A percentile compares a stretch with the other conserved stretches of the same genome.
Conservation (phyloP, 2,113 vertebrate genomes). For the Syrrhaptes paradoxus region DNA sequence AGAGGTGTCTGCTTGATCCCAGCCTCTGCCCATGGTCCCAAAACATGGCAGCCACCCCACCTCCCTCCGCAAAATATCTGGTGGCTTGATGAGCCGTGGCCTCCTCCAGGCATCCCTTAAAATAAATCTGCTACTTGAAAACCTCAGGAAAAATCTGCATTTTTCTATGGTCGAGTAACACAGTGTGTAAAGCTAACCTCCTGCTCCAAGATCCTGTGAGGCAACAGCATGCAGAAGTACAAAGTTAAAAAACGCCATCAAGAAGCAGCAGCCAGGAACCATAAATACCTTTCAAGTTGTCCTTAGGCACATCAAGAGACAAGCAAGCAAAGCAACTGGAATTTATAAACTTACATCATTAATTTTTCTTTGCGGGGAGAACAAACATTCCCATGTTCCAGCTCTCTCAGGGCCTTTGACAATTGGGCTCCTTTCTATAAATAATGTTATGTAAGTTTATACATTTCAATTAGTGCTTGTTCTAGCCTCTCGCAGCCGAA, state of each 20-base stretch:
- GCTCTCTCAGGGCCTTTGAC: slow-evolving; percentile 23
- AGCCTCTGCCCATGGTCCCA: not conserved
- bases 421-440: slow-evolving; percentile 42
- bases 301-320: not conserved
- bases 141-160: not conserved
- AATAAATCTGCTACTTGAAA: not conserved
- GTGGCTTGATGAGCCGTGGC: not conserved
- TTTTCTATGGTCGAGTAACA: not conserved
- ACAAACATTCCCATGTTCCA: slow-evolving; percentile 36
- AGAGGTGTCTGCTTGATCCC: not conserved
- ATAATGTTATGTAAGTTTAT: slow-evolving; percentile 43
- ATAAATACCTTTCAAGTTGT: slow-evolving; percentile 31
- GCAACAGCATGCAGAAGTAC: not conserved
- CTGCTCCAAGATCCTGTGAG: not conserved
- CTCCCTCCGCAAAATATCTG: not conserved
- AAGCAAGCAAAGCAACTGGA: slow-evolving; percentile 24
- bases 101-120: not conserved
- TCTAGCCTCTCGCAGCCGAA: slow-evolving; percentile 10
- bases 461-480: slow-evolving; percentile 32
- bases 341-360: slow-evolving; percentile 53
- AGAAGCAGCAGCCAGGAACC: not conserved
- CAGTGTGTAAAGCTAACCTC: not conserved
- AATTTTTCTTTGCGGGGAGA: slow-evolving; percentile 1
- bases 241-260: not conserved
- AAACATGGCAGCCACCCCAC: not conserved